Base-by-base conservation (phyloP, 64 coral and sea anemone genomes). In the Actinia equina region DNA sequence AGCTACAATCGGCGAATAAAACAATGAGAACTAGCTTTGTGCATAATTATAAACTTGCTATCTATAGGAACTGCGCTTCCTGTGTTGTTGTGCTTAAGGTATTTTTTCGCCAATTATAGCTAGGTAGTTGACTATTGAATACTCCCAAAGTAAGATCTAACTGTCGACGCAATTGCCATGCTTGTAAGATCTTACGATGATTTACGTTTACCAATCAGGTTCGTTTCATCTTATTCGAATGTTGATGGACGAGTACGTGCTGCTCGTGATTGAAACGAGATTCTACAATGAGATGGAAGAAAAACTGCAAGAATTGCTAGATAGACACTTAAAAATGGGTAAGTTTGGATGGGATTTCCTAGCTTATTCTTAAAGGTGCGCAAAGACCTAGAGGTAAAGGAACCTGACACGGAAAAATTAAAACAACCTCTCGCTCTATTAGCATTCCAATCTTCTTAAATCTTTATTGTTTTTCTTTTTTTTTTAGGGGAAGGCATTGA, bases 181-280 rank as follows among this genome's bases (percentile, higher is more conserved):
- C 55, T 6, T 16, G 2, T 14, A 7, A 12, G 15, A 57, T 57
- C 55, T 57, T 12, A 57, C 55, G 13, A 23, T 65, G 6, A 9
- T n/a, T 65, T 6, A 25, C 22, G 22, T 25, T 65, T 65, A 17
- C 2, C 26, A 44, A 0, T 19, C 58, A 98, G 96, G 96, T 76
- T 98, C 96, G n/a, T 98, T 98, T 88, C 96, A 98, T 80, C 90
- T 98, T 13, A 56, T 98, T 44, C 85, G 96, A 70, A 95, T 98
- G 93, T 87, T 98, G 44, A 61, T 98, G 80, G 96, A 98, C 59
- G 96, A 98, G 82, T 98, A 98, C 85, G 95, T 98, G 92, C 65
- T 98, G 14, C 89, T 98, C 17, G 93, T 92, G 18, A 98, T 98
- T 44, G 96, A 98, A 82, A 95, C 96, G 23, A 92, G 91, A 46